Evolutionary conservation across 2,113 vertebrate genomes (phyloP).

Genomic region (Psammodynastes pulverulentus): DNA sequence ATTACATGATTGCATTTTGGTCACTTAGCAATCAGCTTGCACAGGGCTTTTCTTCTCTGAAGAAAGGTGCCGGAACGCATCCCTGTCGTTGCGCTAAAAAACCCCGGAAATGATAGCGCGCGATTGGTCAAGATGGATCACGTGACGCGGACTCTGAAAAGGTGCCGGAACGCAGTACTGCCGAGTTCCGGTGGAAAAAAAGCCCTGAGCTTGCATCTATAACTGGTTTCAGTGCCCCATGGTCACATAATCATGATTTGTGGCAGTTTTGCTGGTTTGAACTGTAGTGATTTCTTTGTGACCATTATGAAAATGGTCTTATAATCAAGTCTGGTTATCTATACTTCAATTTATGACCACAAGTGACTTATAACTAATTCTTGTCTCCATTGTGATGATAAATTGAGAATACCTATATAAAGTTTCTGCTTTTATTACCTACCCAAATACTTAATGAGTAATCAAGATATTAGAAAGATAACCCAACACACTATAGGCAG

Average conservation of each 20-base stretch:
- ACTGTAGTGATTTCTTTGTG: background rate
- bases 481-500: background rate
- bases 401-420: background rate
- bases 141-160: no score
- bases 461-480: background rate
- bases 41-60: no score
- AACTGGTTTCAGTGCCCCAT: background rate
- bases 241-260: background rate
- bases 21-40: background rate
- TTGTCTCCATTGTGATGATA: background rate
- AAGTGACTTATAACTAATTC: background rate
- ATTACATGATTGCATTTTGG: background rate
- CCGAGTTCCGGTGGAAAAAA: no score
- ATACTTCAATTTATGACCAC: background rate
- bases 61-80: no score
- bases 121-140: no score
- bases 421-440: background rate
- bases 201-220: background rate
- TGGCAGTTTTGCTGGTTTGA: background rate
- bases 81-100: no score
- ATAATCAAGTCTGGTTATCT: background rate
- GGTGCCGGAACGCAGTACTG: no score
- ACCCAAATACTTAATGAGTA: background rate
- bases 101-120: no score
- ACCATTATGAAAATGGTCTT: background rate